Evolutionary conservation across 2,888 invertebrate species (phyloP), one percentile per base, ranked within the genome.

Genomic region (Leptinotarsa haldemani): DNA sequence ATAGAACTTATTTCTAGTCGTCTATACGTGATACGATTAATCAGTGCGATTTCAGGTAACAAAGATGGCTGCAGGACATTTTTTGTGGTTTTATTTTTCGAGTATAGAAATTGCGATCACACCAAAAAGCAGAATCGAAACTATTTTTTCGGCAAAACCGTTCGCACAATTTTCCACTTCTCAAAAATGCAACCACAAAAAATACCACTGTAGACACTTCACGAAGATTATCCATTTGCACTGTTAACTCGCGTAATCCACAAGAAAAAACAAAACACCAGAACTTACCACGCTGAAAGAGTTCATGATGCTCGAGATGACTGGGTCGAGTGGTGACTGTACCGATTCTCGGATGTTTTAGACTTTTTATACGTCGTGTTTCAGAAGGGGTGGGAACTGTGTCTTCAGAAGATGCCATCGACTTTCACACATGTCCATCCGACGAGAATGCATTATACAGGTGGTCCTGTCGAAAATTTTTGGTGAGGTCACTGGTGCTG

Each of bases 211-310:
- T 58, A 65, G 70, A 25, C 74, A 77, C 74, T 74, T 63, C 71
- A 71, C 95, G 91, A 69, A 89, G 89, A 76, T 66, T 73, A 68
- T 73, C 75, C 75, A 67, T 69, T 78, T 77, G 74, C 61, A 61
- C 61, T 61, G 61, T 40, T 9, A 61, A 80, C 81, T 80, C 83
- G 81, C 82, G 82, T 70, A 74, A 74, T 67, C 74, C 68, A 68
- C 66, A 70, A 71, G 66, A 52, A 75, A 71, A 71, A 30, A 56
- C 56, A 68, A 68, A 68, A 68, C 56, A 75, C 70, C 77, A 79
- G 78, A 82, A 84, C 88, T 88, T 88, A 88, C 88, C 88, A 88
- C 87, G 86, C 86, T 86, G 83, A 84, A 87, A 82, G 86, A 85
- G 85, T 87, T 88, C 88, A 88, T 88, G 88, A 87, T 87, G 88